These are phyloP conservation scores for Grallaria varia DNA, from an alignment of 2,113 vertebrate species.

Conservation along the genomic window DNA sequence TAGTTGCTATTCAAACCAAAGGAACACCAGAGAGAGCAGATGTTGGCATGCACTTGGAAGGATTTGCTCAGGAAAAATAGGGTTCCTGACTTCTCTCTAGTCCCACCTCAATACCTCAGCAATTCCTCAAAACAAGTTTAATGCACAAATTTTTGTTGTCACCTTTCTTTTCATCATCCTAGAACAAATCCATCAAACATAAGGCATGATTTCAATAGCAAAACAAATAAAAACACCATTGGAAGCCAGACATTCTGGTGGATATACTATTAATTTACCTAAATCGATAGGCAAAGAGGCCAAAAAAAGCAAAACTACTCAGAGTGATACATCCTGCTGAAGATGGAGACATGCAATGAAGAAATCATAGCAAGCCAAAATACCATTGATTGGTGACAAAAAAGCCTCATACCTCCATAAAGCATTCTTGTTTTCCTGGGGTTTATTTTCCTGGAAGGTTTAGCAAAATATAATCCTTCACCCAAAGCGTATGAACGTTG, in stretches of 20 bases:
- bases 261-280: not conserved
- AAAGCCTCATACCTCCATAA: not conserved
- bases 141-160: not conserved
- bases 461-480: not conserved
- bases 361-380: not conserved
- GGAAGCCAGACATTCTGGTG: not conserved
- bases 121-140: not conserved
- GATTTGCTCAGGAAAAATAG: not conserved
- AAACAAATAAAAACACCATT: not conserved
- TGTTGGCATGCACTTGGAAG: not conserved
- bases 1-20: not conserved
- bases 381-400: not conserved
- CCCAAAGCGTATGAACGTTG: not conserved
- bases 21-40: not conserved
- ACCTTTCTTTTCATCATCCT: not conserved
- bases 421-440: not conserved
- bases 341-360: not conserved
- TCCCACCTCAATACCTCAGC: not conserved
- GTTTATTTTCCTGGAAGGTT: not conserved
- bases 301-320: not conserved
- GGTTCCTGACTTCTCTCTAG: not conserved
- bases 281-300: not conserved
- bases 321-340: not conserved
- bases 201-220: not conserved
- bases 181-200: not conserved